phyloP scores from a whole-genome alignment of 2,888 invertebrate genomes.

The Eupeodes latifasciatus region DNA sequence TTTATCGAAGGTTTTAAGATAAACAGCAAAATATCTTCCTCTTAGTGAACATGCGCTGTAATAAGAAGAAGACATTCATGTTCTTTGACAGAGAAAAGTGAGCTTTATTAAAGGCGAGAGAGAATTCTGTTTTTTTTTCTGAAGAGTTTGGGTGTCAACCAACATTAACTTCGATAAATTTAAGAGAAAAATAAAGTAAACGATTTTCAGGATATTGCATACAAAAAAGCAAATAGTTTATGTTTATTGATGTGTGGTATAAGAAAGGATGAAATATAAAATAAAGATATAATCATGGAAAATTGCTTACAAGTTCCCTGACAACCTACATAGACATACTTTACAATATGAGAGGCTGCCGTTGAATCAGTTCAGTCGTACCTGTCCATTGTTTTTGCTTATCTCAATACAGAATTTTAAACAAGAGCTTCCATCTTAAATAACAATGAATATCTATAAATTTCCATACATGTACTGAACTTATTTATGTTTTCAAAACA shows the following conservation, averaged over 20 bases:
- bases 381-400: slow-evolving; percentile 68
- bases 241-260: background rate
- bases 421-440: slow-evolving; percentile 48
- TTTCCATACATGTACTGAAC: background rate
- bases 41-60: slow-evolving; percentile 8
- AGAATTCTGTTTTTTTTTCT: background rate
- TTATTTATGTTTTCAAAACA: slow-evolving; percentile 34
- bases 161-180: slow-evolving; percentile 1
- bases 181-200: slow-evolving; percentile 11
- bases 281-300: slow-evolving; percentile 47
- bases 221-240: background rate
- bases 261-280: background rate
- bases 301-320: slow-evolving; percentile 54
- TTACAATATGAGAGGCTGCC: slow-evolving; percentile 61
- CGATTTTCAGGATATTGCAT: slow-evolving; percentile 12
- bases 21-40: background rate
- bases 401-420: slow-evolving; percentile 64
- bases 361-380: slow-evolving; percentile 66
- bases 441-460: slow-evolving; percentile 25
- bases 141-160: slow-evolving; percentile 27
- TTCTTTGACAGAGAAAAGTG: background rate
- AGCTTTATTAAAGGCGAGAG: background rate
- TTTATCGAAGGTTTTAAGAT: background rate
- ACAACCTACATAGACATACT: slow-evolving; percentile 47
- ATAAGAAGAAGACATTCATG: background rate